Evolutionary conservation across 2,888 invertebrate genomes (phyloP).

Genomic region (Drosophila cracens): DNA sequence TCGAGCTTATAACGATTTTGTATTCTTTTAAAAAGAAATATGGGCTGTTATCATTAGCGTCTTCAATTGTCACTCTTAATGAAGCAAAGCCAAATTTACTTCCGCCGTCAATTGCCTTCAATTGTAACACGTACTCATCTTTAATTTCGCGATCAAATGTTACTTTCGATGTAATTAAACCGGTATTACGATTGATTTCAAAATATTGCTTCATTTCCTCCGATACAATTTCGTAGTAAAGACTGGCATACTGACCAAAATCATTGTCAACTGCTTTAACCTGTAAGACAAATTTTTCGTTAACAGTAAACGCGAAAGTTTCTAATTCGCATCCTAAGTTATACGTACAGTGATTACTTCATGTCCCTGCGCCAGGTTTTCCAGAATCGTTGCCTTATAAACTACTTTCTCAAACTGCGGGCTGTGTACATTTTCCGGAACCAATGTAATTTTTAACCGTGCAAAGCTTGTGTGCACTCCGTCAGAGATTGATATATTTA

Average conservation of each 20-base stretch:
- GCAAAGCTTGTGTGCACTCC: constrained; percentile 97
- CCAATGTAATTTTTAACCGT: constrained; percentile 90
- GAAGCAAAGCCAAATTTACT: constrained; percentile 91
- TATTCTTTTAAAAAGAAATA: constrained; percentile 91
- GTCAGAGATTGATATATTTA: constrained; percentile 98
- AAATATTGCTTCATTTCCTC: constrained; percentile 90
- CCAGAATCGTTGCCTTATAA: constrained; percentile 92
- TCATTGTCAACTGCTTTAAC: constrained; percentile 93
- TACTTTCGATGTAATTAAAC: constrained; percentile 89
- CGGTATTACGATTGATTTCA: constrained; percentile 89
- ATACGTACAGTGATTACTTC: constrained; percentile 88
- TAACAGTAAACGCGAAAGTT: not conserved
- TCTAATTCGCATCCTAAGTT: not conserved
- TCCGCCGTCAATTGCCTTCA: constrained; percentile 93
- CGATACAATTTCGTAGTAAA: constrained; percentile 92
- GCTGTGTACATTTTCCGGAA: constrained; percentile 91
- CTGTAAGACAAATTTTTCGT: constrained; percentile 67
- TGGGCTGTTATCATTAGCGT: constrained; percentile 94
- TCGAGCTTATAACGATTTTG: constrained; percentile 89
- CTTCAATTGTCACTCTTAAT: constrained; percentile 92
- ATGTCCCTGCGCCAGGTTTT: constrained; percentile 92
- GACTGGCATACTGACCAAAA: constrained; percentile 90
- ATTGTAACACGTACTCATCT: constrained; percentile 89
- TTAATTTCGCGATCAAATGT: constrained; percentile 91
- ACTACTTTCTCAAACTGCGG: constrained; percentile 92